Percentiles rank a stretch among this genome's conserved stretches.
These are phyloP conservation scores for Hylaeus anthracinus DNA, from an alignment of 1,140 invertebrate genomes.

Conservation along the genomic window DNA sequence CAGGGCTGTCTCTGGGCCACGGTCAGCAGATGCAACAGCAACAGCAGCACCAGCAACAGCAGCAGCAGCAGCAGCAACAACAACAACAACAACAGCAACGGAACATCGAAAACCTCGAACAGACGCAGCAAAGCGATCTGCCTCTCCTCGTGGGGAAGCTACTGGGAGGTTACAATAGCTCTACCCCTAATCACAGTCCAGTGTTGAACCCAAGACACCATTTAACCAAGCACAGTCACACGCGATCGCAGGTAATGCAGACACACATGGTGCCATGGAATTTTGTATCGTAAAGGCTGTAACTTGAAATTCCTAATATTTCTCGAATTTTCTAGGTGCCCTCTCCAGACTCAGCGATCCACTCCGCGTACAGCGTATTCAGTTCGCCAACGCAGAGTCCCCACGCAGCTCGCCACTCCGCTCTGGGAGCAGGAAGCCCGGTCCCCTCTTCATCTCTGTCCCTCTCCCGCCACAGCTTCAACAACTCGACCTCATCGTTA, in stretches of 20 bases:
- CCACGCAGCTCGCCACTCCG: conserved; percentile 89
- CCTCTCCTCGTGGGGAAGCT: conserved; percentile 84
- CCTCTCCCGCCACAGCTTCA: conserved; percentile 78
- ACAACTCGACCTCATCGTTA: conserved; percentile 79
- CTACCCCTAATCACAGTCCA: conserved; percentile 85
- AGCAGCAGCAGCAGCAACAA: conserved; percentile 63
- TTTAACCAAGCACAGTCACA: conserved; percentile 79
- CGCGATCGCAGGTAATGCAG: conserved; percentile 73
- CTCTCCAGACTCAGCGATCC: conserved; percentile 92
- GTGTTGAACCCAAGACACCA: conserved; percentile 84
- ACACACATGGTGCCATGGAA: too few relatives aligned
- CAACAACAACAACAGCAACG: conserved; percentile 68
- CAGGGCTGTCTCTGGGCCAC: conserved; percentile 69
- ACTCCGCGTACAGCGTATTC: conserved; percentile 91
- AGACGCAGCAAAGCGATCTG: conserved; percentile 80
- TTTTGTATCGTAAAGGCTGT: too few relatives aligned
- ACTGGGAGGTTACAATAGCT: conserved; percentile 83
- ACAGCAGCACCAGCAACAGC: conserved; percentile 66
- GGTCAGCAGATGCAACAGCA: conserved; percentile 68
- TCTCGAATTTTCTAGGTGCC: conserved; percentile 69
- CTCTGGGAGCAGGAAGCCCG: conserved; percentile 80
- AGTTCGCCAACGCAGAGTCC: conserved; percentile 92
- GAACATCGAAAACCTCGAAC: conserved; percentile 70
- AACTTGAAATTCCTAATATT: not conserved
- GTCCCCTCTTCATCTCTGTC: conserved; percentile 80